A percentile compares a stretch with the other conserved stretches of the same genome.
Evolutionary conservation across 2,888 invertebrate species (phyloP).

Genomic region (Lypha dubia): DNA sequence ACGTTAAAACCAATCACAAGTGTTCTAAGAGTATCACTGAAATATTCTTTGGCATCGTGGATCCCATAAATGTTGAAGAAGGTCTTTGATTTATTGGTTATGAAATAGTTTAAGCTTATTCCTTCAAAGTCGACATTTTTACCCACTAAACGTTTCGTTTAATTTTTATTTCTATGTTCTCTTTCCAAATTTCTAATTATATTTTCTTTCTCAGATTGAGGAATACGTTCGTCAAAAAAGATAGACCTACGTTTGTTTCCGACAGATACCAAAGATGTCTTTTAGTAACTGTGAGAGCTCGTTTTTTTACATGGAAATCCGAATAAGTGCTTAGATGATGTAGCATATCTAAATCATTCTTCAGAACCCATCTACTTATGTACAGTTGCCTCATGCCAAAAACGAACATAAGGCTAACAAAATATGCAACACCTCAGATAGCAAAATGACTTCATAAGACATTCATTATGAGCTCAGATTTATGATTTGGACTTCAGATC

Average conservation of each 20-base stretch:
- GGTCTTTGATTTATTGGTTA: too few relatives aligned
- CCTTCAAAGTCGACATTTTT: conserved; percentile 3
- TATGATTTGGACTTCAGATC: too few relatives aligned
- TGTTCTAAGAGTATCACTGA: too few relatives aligned
- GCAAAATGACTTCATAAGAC: too few relatives aligned
- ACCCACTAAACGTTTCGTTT: neutral
- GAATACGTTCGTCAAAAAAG: conserved; percentile 10
- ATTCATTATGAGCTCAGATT: too few relatives aligned
- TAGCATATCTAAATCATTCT: too few relatives aligned
- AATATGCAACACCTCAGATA: conserved; percentile 1
- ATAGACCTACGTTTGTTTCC: conserved; percentile 11
- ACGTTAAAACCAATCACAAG: too few relatives aligned
- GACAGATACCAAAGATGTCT: conserved; percentile 6
- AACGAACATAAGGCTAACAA: neutral
- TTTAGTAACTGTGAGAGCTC: conserved; percentile 1
- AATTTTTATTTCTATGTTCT: neutral
- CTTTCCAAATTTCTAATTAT: too few relatives aligned
- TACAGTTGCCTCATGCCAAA: neutral
- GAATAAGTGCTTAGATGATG: conserved; percentile 17
- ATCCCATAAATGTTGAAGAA: too few relatives aligned
- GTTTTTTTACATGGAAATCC: neutral
- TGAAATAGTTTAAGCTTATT: neutral
- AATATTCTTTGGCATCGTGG: too few relatives aligned
- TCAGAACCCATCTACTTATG: neutral
- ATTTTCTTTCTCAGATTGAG: conserved; percentile 19